Evolutionary conservation across 2,113 vertebrate species (phyloP).

Genomic region (Hemiprocne comata): DNA sequence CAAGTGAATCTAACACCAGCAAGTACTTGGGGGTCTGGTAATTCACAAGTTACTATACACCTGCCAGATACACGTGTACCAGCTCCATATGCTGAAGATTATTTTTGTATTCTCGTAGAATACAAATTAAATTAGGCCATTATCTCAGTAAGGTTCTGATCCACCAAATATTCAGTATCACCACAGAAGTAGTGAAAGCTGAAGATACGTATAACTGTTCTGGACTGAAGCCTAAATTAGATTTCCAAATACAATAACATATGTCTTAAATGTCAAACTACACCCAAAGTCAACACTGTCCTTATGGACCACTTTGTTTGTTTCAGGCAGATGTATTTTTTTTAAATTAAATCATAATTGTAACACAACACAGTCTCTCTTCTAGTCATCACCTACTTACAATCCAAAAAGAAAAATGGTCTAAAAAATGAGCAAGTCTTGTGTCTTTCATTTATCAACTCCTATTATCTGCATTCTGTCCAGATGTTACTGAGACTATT

Average conservation of each 20-base stretch:
- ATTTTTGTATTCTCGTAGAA: not conserved
- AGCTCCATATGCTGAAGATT: not conserved
- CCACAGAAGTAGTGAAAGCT: not conserved
- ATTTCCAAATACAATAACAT: constrained; percentile 14
- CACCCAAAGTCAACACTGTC: not conserved
- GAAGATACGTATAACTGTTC: not conserved
- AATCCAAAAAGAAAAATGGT: not conserved
- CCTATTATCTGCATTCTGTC: not conserved
- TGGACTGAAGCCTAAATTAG: not conserved
- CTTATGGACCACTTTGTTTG: not conserved
- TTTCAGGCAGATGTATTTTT: not conserved
- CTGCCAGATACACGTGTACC: not conserved
- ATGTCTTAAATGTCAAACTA: constrained; percentile 4
- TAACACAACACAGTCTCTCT: not conserved
- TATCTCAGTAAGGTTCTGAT: not conserved
- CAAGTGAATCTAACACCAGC: not conserved
- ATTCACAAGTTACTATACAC: not conserved
- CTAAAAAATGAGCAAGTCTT: not conserved
- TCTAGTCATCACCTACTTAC: not conserved
- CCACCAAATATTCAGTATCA: not conserved
- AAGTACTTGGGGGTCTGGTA: not conserved
- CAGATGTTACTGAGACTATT: not conserved
- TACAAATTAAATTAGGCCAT: not conserved
- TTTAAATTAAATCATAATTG: not conserved
- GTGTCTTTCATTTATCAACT: not conserved